Evolutionary conservation across 1,140 invertebrate genomes (phyloP).

Genomic region (Eriocheir sinensis): DNA sequence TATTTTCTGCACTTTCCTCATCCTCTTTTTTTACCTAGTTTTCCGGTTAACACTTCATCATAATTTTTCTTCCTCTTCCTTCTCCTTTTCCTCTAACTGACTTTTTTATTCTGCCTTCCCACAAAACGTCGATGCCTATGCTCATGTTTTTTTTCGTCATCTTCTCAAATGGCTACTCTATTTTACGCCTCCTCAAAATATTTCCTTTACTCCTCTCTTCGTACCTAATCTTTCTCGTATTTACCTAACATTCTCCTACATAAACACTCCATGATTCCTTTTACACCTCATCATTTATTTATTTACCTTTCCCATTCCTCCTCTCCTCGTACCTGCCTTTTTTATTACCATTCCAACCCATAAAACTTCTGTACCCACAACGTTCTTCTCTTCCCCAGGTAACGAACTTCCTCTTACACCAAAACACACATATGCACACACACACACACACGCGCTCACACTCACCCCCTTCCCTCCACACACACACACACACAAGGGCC

Average conservation of each 20-base stretch:
- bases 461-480: not conserved
- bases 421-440: not conserved
- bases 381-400: not conserved
- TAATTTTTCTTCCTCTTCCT: not conserved
- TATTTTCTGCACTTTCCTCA: not conserved
- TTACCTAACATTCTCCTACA: not conserved
- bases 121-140: not conserved
- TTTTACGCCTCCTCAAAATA: not conserved
- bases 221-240: not conserved
- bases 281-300: not conserved
- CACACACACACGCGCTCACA: conserved; percentile 1
- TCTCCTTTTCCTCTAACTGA: not conserved
- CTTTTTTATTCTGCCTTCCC: not conserved
- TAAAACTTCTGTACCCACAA: not conserved
- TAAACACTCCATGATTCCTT: not conserved
- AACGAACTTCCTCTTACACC: not conserved
- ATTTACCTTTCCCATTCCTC: not conserved
- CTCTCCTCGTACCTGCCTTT: not conserved
- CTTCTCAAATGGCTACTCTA: not conserved
- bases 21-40: not conserved
- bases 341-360: not conserved
- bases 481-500: not conserved
- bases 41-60: not conserved
- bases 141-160: not conserved
- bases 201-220: conserved; percentile 27